Conservation (phyloP, 2,797 vertebrate genomes). For the Smutsia gigantea region DNA sequence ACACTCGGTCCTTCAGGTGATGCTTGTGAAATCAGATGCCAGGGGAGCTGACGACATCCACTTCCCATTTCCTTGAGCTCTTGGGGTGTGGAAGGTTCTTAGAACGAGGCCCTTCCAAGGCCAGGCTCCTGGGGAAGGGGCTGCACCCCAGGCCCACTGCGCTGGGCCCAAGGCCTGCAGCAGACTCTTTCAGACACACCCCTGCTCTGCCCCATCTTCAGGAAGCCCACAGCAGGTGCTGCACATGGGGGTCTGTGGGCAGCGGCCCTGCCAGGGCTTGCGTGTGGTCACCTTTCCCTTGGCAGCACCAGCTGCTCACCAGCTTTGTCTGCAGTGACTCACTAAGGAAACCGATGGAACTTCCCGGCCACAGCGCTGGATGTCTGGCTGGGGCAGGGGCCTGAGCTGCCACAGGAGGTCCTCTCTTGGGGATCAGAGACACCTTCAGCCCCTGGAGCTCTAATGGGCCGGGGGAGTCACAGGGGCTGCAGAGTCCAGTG, state of each 20-base stretch:
- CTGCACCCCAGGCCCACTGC: too few species aligned
- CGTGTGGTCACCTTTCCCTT: too few species aligned
- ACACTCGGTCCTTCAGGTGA: background rate
- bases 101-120: background rate
- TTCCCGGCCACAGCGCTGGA: background rate
- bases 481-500: accelerated
- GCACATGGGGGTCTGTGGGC: too few species aligned
- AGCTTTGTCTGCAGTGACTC: background rate
- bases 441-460: background rate
- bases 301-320: too few species aligned
- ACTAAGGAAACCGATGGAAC: background rate
- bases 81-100: background rate
- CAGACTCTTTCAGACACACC: too few species aligned
- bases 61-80: too few species aligned
- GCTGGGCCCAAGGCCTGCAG: too few species aligned
- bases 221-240: too few species aligned
- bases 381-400: background rate
- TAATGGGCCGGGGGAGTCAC: background rate
- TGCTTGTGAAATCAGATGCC: background rate
- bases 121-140: too few species aligned
- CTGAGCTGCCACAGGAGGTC: background rate
- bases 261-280: too few species aligned
- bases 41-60: background rate
- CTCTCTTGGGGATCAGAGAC: too few species aligned
- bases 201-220: background rate